Evolutionary conservation across 2,113 vertebrate genomes (phyloP).

Genomic region (Camarhynchus parvulus): DNA sequence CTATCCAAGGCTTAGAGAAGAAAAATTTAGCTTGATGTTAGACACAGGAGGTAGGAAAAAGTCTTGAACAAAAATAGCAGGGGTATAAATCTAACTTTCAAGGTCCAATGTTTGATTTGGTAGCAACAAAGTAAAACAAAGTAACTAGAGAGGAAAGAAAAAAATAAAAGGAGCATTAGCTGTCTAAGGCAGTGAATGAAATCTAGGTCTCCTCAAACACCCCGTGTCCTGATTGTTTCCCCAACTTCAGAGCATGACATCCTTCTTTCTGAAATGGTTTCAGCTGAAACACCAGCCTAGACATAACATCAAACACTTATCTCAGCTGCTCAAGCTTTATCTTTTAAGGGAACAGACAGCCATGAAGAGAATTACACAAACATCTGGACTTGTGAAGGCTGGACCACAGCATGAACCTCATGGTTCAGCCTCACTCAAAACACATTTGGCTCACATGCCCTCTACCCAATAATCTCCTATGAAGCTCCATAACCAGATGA

Average conservation of each 20-base stretch:
- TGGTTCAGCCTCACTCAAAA: not conserved
- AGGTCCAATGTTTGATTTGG: not conserved
- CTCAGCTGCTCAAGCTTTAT: not conserved
- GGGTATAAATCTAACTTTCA: slow-evolving; percentile 30
- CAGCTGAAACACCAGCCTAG: not conserved
- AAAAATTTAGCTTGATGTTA: not conserved
- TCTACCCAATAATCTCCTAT: not conserved
- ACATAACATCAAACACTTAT: not conserved
- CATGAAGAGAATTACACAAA: not conserved
- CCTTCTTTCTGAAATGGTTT: not conserved
- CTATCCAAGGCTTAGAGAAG: not conserved
- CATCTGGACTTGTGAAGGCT: not conserved
- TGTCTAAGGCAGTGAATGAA: not conserved
- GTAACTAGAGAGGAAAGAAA: not conserved
- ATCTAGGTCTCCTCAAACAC: not conserved
- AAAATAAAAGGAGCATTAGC: not conserved
- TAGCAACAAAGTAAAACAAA: slow-evolving; percentile 29
- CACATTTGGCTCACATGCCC: not conserved
- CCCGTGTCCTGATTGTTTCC: not conserved
- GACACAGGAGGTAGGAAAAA: not conserved
- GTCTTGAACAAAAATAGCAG: slow-evolving; percentile 38
- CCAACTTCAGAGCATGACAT: not conserved
- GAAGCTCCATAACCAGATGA: not conserved
- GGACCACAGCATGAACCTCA: not conserved
- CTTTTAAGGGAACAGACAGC: not conserved